Percentiles rank a stretch among this genome's conserved stretches.
Conservation (phyloP, 2,113 vertebrate species). For the Xiphophorus hellerii region DNA sequence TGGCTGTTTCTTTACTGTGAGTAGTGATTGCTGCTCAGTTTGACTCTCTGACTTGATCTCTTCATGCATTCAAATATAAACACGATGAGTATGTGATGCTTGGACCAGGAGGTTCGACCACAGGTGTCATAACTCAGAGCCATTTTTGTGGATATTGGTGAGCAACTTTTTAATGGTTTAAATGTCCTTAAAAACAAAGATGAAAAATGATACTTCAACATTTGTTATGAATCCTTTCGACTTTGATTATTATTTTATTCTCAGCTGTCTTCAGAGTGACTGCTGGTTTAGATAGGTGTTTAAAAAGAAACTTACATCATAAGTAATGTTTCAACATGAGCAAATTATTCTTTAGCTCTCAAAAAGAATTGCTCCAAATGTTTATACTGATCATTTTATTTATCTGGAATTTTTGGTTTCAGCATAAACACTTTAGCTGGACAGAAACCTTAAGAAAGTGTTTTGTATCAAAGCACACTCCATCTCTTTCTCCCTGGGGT, state of each 20-base stretch:
- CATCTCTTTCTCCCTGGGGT: conserved; percentile 64
- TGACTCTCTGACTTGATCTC: conserved; percentile 41
- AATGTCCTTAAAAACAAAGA: conserved; percentile 34
- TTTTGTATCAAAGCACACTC: neutral
- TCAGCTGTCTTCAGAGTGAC: conserved; percentile 34
- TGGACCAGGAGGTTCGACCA: conserved; percentile 47
- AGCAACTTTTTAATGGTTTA: conserved; percentile 58
- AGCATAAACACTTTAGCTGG: conserved; percentile 14
- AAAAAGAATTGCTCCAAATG: conserved; percentile 39
- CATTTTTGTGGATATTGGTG: conserved; percentile 61
- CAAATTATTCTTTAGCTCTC: conserved; percentile 28
- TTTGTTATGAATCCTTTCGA: conserved; percentile 36
- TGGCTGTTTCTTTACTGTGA: conserved; percentile 54
- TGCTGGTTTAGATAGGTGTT: conserved; percentile 41
- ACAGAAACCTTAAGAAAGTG: conserved; percentile 57
- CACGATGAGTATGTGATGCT: conserved; percentile 60
- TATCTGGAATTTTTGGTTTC: conserved; percentile 42
- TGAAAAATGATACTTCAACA: conserved; percentile 31
- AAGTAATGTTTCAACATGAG: conserved; percentile 12
- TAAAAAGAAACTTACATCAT: conserved; percentile 37
- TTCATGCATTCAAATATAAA: conserved; percentile 58
- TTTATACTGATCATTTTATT: conserved; percentile 43
- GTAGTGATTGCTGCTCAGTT: conserved; percentile 14
- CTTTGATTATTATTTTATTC: conserved; percentile 52
- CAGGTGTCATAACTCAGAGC: conserved; percentile 68